phyloP scores from a whole-genome alignment of 2,113 vertebrate genomes.

The Salminus brasiliensis region DNA sequence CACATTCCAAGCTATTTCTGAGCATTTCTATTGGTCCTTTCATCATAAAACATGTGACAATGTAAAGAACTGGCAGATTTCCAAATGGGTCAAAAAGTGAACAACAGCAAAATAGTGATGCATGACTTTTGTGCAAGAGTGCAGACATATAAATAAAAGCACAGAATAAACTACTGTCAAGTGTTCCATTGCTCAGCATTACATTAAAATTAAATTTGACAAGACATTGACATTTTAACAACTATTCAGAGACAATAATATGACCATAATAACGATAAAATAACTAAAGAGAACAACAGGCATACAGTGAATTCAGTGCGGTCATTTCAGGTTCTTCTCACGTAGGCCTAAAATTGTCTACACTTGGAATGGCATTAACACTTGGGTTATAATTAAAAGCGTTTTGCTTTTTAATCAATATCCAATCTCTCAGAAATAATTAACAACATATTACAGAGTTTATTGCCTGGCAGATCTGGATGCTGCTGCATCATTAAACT shows the following conservation, averaged over 20 bases:
- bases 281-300: slow-evolving; percentile 13
- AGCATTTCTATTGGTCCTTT: too few species aligned
- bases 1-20: too few species aligned
- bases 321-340: slow-evolving; percentile 59
- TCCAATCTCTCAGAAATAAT: slow-evolving; percentile 80
- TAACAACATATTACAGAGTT: slow-evolving; percentile 79
- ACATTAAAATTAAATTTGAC: neutral
- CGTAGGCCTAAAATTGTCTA: slow-evolving; percentile 59
- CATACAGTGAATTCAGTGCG: slow-evolving; percentile 40
- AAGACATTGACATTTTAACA: slow-evolving; percentile 43
- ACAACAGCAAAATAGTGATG: too few species aligned
- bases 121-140: too few species aligned
- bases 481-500: slow-evolving; percentile 71
- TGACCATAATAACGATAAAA: too few species aligned
- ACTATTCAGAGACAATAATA: too few species aligned
- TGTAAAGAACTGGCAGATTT: too few species aligned
- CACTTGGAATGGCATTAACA: slow-evolving; percentile 63
- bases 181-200: neutral
- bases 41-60: too few species aligned
- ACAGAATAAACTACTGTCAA: too few species aligned
- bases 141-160: too few species aligned
- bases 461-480: slow-evolving; percentile 69
- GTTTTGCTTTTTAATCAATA: slow-evolving; percentile 79
- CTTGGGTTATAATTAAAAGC: slow-evolving; percentile 73
- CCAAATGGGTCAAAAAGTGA: too few species aligned